phyloP scores from a whole-genome alignment of 2,113 vertebrate genomes.

The Ceyx margarethae region DNA sequence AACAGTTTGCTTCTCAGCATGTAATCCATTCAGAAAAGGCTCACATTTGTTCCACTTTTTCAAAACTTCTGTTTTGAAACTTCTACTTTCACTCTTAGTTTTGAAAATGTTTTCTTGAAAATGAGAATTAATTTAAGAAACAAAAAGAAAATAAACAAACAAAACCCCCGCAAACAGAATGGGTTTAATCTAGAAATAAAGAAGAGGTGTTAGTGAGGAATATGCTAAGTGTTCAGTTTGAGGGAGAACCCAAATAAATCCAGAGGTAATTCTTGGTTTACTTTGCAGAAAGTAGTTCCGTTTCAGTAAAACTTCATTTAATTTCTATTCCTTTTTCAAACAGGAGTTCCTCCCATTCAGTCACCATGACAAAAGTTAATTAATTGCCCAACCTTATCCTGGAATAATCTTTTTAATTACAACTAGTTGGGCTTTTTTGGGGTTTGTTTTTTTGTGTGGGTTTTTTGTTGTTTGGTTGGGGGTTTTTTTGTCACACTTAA shows the following conservation, averaged over 20 bases:
- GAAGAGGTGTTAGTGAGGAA: not conserved
- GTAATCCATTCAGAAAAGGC: not conserved
- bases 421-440: too few species aligned
- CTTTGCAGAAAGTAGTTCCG: not conserved
- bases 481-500: not conserved
- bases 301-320: not conserved
- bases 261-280: not conserved
- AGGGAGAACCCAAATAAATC: not conserved
- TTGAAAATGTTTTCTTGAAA: not conserved
- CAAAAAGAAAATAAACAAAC: accelerated
- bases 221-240: not conserved
- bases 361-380: not conserved
- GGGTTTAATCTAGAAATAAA: not conserved
- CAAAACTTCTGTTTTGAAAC: not conserved
- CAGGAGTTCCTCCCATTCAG: not conserved
- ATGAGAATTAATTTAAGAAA: not conserved
- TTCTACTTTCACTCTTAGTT: not conserved
- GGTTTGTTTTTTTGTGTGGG: too few species aligned
- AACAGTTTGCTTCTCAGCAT: not conserved
- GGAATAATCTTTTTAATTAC: not conserved
- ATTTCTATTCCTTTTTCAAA: not conserved
- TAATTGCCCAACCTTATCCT: not conserved
- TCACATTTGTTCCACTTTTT: not conserved
- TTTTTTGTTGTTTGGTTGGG: too few species aligned
- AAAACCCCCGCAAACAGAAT: not conserved